Conservation (phyloP, 2,888 invertebrate genomes). For the Hypomecis punctinalis region DNA sequence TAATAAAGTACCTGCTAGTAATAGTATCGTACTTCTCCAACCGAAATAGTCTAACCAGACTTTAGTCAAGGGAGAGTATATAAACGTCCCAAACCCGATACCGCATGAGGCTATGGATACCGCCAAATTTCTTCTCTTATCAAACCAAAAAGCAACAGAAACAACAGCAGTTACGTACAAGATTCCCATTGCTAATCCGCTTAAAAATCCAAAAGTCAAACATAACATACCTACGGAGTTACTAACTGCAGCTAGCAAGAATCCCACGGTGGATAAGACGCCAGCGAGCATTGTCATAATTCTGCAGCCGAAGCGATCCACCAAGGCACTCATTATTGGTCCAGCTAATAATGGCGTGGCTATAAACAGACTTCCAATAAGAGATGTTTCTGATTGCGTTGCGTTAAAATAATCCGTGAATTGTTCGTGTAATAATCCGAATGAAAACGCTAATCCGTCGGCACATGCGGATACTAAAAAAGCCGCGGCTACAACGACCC, state of each 20-base stretch:
- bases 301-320: constrained; percentile 93
- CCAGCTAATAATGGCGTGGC: constrained; percentile 94
- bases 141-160: constrained; percentile 96
- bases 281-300: constrained; percentile 90
- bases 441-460: constrained; percentile 96
- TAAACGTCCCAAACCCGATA: constrained; percentile 94
- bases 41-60: constrained; percentile 89
- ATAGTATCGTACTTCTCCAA: constrained; percentile 92
- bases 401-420: constrained; percentile 91
- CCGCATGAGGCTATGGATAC: constrained; percentile 95
- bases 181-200: constrained; percentile 92
- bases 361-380: constrained; percentile 95
- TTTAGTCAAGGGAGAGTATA: constrained; percentile 94
- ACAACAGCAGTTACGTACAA: constrained; percentile 96
- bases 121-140: constrained; percentile 93
- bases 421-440: constrained; percentile 94
- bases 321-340: constrained; percentile 92
- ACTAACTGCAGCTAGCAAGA: constrained; percentile 88
- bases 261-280: constrained; percentile 89
- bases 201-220: constrained; percentile 92
- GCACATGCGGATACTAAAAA: constrained; percentile 95
- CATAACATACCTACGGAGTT: constrained; percentile 91
- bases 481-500: constrained; percentile 94
- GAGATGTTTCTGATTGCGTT: constrained; percentile 93
- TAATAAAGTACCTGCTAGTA: constrained; percentile 92